Percentiles rank a stretch among this genome's conserved stretches.
These are phyloP conservation scores for Ornithoptera alexandrae DNA, from an alignment of 2,888 invertebrate species.

Conservation along the genomic window DNA sequence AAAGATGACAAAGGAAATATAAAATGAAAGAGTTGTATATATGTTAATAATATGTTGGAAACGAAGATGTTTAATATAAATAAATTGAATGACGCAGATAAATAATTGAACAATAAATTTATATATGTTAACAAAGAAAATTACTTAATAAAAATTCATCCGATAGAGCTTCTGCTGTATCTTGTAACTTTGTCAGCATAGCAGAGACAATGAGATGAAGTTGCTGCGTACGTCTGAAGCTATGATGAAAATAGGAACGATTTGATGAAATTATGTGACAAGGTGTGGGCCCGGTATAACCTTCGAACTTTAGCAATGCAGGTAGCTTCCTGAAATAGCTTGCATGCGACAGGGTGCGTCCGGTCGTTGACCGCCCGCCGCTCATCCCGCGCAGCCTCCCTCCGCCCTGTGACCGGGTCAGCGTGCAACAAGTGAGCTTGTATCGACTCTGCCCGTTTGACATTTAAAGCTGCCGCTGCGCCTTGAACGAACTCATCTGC, in stretches of 20 bases:
- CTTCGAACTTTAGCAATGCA: slow-evolving; percentile 67
- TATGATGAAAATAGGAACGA: slow-evolving; percentile 8
- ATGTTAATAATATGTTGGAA: too few relatives aligned
- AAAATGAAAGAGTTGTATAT: too few relatives aligned
- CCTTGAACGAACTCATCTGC: slow-evolving; percentile 13
- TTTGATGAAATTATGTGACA: slow-evolving; percentile 33
- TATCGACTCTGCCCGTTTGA: slow-evolving; percentile 73
- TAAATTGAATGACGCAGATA: too few relatives aligned
- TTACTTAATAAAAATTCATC: too few relatives aligned
- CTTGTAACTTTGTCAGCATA: neutral
- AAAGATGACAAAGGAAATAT: too few relatives aligned
- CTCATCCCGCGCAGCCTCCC: slow-evolving; percentile 38
- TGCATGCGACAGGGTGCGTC: slow-evolving; percentile 62
- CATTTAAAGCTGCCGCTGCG: slow-evolving; percentile 55
- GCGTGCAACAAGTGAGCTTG: slow-evolving; percentile 69
- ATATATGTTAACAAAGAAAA: too few relatives aligned
- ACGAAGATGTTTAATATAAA: too few relatives aligned
- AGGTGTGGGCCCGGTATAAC: slow-evolving; percentile 31
- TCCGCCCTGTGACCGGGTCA: slow-evolving; percentile 66
- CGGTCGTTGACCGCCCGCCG: slow-evolving; percentile 61
- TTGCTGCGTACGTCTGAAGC: neutral
- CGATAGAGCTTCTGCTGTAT: neutral
- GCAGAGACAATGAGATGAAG: slow-evolving; percentile 1
- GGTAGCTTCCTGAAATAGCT: slow-evolving; percentile 62
- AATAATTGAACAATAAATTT: too few relatives aligned